A percentile compares a stretch with the other conserved stretches of the same genome.
Conservation (phyloP, 1,140 invertebrate species). For the Drosophila fuyamai region DNA sequence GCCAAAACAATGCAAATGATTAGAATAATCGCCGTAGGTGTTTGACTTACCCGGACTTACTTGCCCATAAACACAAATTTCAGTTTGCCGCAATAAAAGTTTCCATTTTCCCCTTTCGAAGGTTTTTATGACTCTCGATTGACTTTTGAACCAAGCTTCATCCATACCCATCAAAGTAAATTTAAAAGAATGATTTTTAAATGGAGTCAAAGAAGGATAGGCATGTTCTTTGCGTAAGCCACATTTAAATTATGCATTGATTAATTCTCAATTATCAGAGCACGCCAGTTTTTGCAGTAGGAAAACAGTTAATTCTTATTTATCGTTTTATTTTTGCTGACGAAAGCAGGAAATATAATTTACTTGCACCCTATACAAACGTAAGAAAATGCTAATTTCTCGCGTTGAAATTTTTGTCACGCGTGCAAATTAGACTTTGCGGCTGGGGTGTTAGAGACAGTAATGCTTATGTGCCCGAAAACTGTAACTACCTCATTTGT, state of each 20-base stretch:
- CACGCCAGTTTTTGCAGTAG: background rate
- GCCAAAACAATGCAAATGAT: conserved; percentile 69
- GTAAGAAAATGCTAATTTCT: conserved; percentile 43
- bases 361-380: conserved; percentile 14
- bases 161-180: conserved; percentile 45
- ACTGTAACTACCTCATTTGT: conserved; percentile 42
- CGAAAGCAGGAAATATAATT: conserved; percentile 38
- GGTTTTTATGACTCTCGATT: conserved; percentile 54
- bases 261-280: conserved; percentile 51
- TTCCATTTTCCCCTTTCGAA: conserved; percentile 26
- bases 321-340: conserved; percentile 41
- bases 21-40: conserved; percentile 73
- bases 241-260: conserved; percentile 33
- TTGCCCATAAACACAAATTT: conserved; percentile 44
- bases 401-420: conserved; percentile 43
- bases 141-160: conserved; percentile 26
- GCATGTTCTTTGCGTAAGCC: background rate
- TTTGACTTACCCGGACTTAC: conserved; percentile 49
- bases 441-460: background rate
- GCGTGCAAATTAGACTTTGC: conserved; percentile 46
- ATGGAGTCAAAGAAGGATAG: background rate
- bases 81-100: conserved; percentile 49
- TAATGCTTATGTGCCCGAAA: conserved; percentile 37
- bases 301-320: conserved; percentile 33
- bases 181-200: conserved; percentile 29